These are phyloP conservation scores for Oscheius sp. DNA, from an alignment of 1,140 invertebrate genomes.

Conservation along the genomic window DNA sequence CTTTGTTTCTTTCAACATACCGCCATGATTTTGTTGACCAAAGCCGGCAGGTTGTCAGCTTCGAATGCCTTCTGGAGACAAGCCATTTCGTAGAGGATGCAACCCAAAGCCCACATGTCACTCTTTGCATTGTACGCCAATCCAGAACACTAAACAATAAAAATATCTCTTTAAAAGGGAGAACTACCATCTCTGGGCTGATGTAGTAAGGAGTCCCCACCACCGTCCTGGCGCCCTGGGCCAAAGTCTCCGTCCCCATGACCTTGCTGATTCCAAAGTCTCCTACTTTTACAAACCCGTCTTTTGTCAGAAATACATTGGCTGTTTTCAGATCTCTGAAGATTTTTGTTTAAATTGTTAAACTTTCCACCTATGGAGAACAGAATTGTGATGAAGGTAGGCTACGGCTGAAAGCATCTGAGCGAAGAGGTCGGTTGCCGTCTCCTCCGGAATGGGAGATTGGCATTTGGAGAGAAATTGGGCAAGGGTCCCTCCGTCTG, in stretches of 20 bases:
- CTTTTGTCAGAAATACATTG: conserved; percentile 74
- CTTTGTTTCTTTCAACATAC: conserved; percentile 57
- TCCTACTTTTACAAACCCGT: conserved; percentile 64
- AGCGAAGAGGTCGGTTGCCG: conserved; percentile 70
- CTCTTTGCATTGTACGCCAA: conserved; percentile 76
- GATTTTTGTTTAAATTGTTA: conserved; percentile 24
- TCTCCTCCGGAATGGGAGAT: conserved; percentile 66
- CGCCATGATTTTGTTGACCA: conserved; percentile 77
- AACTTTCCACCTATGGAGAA: conserved; percentile 70
- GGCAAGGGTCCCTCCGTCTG: conserved; percentile 72
- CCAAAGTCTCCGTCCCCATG: conserved; percentile 70
- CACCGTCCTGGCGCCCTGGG: conserved; percentile 72
- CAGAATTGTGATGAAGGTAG: conserved; percentile 74
- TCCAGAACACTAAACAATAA: conserved; percentile 70
- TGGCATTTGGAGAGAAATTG: conserved; percentile 68
- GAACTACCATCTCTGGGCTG: conserved; percentile 76
- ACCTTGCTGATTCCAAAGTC: conserved; percentile 81
- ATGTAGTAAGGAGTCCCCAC: conserved; percentile 79
- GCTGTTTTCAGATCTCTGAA: conserved; percentile 75
- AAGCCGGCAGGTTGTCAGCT: conserved; percentile 73
- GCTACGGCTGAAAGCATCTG: conserved; percentile 73
- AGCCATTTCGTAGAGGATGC: conserved; percentile 78
- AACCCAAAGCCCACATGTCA: conserved; percentile 78
- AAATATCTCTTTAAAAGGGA: conserved; percentile 17
- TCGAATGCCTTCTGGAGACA: conserved; percentile 76